Base-by-base conservation (phyloP, 2,113 vertebrate species). In the Monarcha castaneiventris region DNA sequence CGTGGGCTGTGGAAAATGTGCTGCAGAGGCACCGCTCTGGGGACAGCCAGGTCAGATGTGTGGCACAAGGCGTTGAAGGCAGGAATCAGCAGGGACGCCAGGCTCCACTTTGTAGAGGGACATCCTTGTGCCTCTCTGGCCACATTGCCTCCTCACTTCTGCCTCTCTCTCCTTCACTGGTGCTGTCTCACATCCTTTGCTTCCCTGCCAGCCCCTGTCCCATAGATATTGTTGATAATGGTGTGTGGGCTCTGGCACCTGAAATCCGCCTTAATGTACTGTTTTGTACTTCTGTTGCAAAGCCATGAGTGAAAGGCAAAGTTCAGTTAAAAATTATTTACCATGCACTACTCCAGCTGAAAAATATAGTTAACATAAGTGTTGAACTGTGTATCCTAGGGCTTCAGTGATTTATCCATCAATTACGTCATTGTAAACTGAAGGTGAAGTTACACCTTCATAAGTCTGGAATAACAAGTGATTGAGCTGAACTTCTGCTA, bases 161-260 rank as follows among this genome's bases (percentile, higher is more conserved):
- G 14, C 64, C 32, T 49, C 41, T 64, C 18, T 51, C 18, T 46
- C 30, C 20, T 68, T 83, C 7, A 2, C 32, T 46, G 62, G 9
- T 51, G 44, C 44, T 3, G 1, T 48, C 49, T 33, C 3, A 0
- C 22, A 41, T 56, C 52, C 22, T 48, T 73, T 13, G 3, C 37
- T 76, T 73, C 55, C 26, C 16, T 59, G 16, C n/a, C 20, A 6
- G n/a, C 67, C 32, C 37, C 44, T 73, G 35, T 67, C 48, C 54
- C 1, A 0, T 10, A 29, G 35, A 20, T 39, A 7, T 2, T 6
- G 3, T 27, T 4, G 6, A 9, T 43, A 55, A 33, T 2, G 10
- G 15, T 17, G 16, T 0, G 0, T 19, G 35, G 43, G 22, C 33
- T 55, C n/a, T 41, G 46, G 22, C 29, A 13, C 32, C 63, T 44